These are phyloP conservation scores for Potorous gilbertii DNA, from an alignment of 2,797 vertebrate species.

Conservation along the genomic window DNA sequence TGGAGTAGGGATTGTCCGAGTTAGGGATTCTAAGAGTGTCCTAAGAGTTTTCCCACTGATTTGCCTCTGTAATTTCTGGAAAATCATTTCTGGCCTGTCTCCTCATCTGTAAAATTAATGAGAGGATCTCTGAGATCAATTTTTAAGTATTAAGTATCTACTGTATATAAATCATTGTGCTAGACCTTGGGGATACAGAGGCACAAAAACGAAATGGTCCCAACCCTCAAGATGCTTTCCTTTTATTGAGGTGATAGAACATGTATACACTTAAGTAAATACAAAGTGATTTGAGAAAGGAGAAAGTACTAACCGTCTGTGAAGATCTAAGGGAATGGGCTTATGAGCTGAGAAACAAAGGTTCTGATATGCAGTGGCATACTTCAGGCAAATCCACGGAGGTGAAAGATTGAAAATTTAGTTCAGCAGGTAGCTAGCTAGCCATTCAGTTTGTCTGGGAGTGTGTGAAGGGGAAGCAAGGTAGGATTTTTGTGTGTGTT, in stretches of 20 bases:
- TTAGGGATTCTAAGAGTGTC: neutral
- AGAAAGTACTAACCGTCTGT: neutral
- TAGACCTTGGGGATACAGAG: neutral
- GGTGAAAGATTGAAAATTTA: neutral
- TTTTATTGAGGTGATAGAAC: neutral
- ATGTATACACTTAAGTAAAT: neutral
- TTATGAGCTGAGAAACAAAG: neutral
- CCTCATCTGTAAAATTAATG: neutral
- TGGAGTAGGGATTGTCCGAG: constrained; percentile 49
- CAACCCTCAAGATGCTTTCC: neutral
- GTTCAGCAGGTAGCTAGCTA: neutral
- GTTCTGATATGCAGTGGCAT: neutral
- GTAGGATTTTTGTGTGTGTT: no score
- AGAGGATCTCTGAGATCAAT: neutral
- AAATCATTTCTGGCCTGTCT: neutral
- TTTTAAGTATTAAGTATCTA: neutral
- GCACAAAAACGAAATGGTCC: neutral
- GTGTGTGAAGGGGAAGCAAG: neutral
- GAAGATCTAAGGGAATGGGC: neutral
- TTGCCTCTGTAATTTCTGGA: neutral
- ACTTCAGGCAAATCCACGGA: neutral
- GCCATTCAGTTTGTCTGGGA: neutral
- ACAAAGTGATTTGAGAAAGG: neutral
- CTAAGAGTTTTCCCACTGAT: neutral
- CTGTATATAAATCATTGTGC: neutral